Base-by-base conservation (phyloP, 1,140 invertebrate genomes). In the Drosophila nigrodunni region DNA sequence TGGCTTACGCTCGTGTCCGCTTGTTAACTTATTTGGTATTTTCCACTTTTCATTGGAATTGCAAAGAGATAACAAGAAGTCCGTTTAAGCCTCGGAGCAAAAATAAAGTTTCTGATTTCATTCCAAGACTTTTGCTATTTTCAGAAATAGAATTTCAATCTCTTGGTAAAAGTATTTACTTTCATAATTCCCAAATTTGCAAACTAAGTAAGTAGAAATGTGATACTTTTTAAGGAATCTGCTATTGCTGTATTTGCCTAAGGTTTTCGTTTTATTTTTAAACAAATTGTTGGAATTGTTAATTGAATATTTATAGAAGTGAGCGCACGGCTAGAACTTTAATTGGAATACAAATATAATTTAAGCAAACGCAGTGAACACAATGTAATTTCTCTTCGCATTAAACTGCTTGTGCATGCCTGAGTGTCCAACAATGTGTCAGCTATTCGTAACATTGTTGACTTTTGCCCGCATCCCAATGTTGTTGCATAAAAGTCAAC, bases 21-120 rank as follows among this genome's bases (percentile, higher is more conserved):
- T 55, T 57, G 54, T 57, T 57, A 57, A 39, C 54, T 35, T 57
- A 41, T 57, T 57, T 52, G n/a, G 10, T 52, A 30, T 8, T 13
- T 41, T 8, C 7, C 13, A 43, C 49, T n/a, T 39, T 49, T 61
- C 58, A 61, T 44, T 43, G 69, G 49, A 73, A 62, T 58, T n/a
- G 46, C 18, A 67, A 55, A 55, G 25, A 74, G 55, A 61, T 55
- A 72, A 82, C 75, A 71, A 78, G 62, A 49, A 44, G 50, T 30
- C 25, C 13, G 44, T 7, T 39, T 52, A 65, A 50, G 74, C 54
- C 71, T 52, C 2, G 10, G 6, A 52, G 50, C 34, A 35, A 61
- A 21, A 61, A 49, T 8, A 58, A 49, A 68, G 50, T 62, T 50
- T 62, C 37, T 13, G 62, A 39, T 54, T 49, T 43, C 57, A 69